Evolutionary conservation across 2,888 invertebrate genomes (phyloP).

Genomic region (Trissoscelio sp.): DNA sequence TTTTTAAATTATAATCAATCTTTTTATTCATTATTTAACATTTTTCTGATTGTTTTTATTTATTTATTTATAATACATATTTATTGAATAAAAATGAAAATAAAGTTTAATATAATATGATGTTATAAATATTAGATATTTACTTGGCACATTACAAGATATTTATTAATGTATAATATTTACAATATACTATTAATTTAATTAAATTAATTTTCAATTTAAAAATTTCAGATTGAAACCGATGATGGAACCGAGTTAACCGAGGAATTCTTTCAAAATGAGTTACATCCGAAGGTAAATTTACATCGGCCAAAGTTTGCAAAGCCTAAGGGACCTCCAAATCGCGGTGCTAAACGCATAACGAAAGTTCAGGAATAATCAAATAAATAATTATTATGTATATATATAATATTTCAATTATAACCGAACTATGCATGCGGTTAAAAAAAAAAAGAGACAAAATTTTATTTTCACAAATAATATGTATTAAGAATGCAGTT

Average conservation of each 20-base stretch:
- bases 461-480: conserved; percentile 43
- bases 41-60: too few relatives aligned
- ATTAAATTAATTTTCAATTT: too few relatives aligned
- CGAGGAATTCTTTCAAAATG: conserved; percentile 95
- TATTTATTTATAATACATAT: too few relatives aligned
- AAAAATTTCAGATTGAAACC: conserved; percentile 50
- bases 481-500: conserved; percentile 38
- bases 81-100: too few relatives aligned
- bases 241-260: conserved; percentile 95
- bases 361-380: conserved; percentile 86
- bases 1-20: too few relatives aligned
- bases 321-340: conserved; percentile 98
- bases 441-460: not conserved
- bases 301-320: conserved; percentile 96
- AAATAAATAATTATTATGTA: conserved; percentile 13
- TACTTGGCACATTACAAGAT: too few relatives aligned
- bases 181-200: too few relatives aligned
- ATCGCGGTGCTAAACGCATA: conserved; percentile 94
- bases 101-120: not conserved
- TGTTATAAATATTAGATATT: too few relatives aligned
- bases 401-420: conserved; percentile 39
- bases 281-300: conserved; percentile 96
- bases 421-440: conserved; percentile 16
- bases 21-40: too few relatives aligned
- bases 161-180: too few relatives aligned